Evolutionary conservation across 2,888 invertebrate species (phyloP), one percentile per base, ranked within the genome.

Genomic region (Brenthis ino): DNA sequence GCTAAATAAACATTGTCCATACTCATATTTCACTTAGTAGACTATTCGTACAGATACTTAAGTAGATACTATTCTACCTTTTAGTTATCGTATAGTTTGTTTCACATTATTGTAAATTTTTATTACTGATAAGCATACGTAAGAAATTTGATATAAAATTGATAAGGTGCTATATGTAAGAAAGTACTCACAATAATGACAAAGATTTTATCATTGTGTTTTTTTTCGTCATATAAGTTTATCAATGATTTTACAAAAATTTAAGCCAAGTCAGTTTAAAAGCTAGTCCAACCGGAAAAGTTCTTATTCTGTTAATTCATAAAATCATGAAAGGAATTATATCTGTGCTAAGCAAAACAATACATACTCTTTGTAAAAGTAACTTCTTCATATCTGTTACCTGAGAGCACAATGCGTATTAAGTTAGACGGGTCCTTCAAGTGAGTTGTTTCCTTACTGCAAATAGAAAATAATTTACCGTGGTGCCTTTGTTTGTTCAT

Each of bases 381-480:
- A 69, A 74, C 69, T 67, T 68, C 68, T 70, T 71, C 64, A 69
- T 65, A 68, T 51, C 67, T 57, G 71, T 68, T 82, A 81, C 80
- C 79, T 83, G 82, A 77, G 80, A 74, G 77, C 72, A 81, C 80
- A 80, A 81, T 79, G 77, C 76, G 76, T 77, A 77, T 79, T 77
- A 77, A 76, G 78, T 76, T 74, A 77, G 79, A 75, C 79, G 80
- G 79, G 78, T 81, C 80, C 82, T 82, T 82, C 80, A 79, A 85
- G 80, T 80, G 77, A 79, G 82, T 82, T 87, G 85, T 88, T 87
- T 85, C 80, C 80, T 80, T 75, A 79, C 77, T 67, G 82, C 85
- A 89, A 88, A 88, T 85, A 88, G 82, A 81, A 79, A 82, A 84
- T 86, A 86, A 88, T 87, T 86, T 88, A 85, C 82, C 77, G 84